Percentiles rank a stretch among this genome's conserved stretches.
phyloP scores from a whole-genome alignment of 2,113 vertebrate genomes.

The Stictonetta naevosa region DNA sequence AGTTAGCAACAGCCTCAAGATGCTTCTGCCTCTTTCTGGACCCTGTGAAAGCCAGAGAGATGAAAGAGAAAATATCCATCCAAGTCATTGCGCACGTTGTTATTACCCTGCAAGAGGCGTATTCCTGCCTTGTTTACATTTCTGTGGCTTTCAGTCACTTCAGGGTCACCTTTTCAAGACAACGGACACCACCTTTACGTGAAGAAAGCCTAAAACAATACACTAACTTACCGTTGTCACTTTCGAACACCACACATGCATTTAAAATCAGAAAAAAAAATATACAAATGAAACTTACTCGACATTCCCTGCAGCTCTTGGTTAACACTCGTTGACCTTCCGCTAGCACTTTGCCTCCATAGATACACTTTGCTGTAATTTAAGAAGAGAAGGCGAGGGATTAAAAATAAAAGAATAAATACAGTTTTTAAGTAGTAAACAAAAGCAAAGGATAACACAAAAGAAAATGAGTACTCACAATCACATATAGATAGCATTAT shows the following conservation, averaged over 20 bases:
- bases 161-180: neutral
- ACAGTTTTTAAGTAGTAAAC: neutral
- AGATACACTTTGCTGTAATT: conserved; percentile 88
- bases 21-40: neutral
- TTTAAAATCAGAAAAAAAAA: conserved; percentile 1
- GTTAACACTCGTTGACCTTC: conserved; percentile 89
- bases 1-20: neutral
- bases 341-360: conserved; percentile 85
- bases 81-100: neutral
- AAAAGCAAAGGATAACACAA: neutral
- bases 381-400: neutral
- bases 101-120: neutral
- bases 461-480: neutral
- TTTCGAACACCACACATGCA: neutral
- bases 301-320: conserved; percentile 90
- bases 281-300: conserved; percentile 78
- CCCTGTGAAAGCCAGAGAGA: neutral
- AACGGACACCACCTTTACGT: conserved; percentile 20
- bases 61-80: neutral
- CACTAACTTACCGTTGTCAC: neutral
- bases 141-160: neutral
- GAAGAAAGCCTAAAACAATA: conserved; percentile 31
- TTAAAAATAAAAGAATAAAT: neutral
- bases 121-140: neutral
- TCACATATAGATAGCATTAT: neutral